Base-by-base conservation (phyloP, 2,113 vertebrate species). In the Solenodon paradoxus region DNA sequence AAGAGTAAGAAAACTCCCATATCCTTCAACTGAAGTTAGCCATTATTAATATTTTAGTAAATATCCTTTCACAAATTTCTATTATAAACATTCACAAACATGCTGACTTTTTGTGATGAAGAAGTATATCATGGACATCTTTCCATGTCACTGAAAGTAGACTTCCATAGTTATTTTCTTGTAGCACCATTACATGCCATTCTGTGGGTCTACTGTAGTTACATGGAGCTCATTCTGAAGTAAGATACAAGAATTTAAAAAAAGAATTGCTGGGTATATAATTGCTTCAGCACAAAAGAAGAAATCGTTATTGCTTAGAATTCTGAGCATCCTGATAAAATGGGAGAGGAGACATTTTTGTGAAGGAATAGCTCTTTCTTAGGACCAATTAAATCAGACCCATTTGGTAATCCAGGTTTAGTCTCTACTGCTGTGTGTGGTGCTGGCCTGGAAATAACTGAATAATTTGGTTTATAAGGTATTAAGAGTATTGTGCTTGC, bases 31-130 rank as follows among this genome's bases (percentile, higher is more conserved):
- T 89, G 79, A 38, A 87, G 28, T 16, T 93, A 88, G 45, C 17
- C 4, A 53, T 49, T 86, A 32, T 90, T 95, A 88, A 47, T 71
- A 87, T 94, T 96, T 95, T 92, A 61, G 16, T 66, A 89, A 61
- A 42, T 89, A 55, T 45, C 49, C 17, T 95, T 51, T 10, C 13
- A 82, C 4, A 42, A 16, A 49, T 93, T 92, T 95, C 32, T 91
- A 0, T 78, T 26, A 53, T 26, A 45, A 8, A 88, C 38, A 85
- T n/a, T n/a, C 42, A 38, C 30, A 40, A 38, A 38, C 17, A 28
- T 59, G 55, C 8, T 61, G 68, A 6, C 61, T 6, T 69, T 91
- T 80, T 89, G 3, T 45, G 57, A 2, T 81, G 26, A 71, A 26
- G 30, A 69, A 64, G 20, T 68, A 13, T 90, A 82, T 57, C 63